Conservation (phyloP, 2,888 invertebrate genomes). For the Agonopterix subpropinquella region DNA sequence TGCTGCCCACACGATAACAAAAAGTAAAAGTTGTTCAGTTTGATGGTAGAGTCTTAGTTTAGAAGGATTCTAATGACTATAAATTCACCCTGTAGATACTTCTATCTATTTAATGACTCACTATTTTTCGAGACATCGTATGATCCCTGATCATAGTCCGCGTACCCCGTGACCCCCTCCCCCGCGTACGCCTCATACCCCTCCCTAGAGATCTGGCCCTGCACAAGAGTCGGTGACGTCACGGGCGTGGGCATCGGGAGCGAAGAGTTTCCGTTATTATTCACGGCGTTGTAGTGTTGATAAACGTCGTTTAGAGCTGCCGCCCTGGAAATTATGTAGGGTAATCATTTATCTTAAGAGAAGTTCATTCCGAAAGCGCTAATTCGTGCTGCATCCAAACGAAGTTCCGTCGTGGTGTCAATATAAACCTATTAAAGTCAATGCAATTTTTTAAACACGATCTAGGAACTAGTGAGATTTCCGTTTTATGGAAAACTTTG, state of each 20-base stretch:
- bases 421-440: too few relatives aligned
- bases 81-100: neutral
- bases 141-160: conserved; percentile 46
- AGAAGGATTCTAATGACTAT: neutral
- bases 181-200: conserved; percentile 51
- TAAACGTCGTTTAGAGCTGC: conserved; percentile 83
- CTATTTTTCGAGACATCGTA: conserved; percentile 57
- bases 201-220: conserved; percentile 34
- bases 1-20: too few relatives aligned
- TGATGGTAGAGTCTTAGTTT: neutral
- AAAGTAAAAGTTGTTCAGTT: too few relatives aligned
- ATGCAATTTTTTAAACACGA: too few relatives aligned
- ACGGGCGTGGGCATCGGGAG: conserved; percentile 8
- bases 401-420: too few relatives aligned
- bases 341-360: too few relatives aligned
- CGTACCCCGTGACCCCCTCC: neutral
- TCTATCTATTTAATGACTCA: conserved; percentile 23
- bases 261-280: conserved; percentile 17
- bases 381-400: too few relatives aligned
- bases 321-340: conserved; percentile 58
- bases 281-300: conserved; percentile 71
- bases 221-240: neutral
- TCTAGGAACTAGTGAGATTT: too few relatives aligned
- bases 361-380: too few relatives aligned
- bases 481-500: too few relatives aligned